A percentile compares a stretch with the other conserved stretches of the same genome.
These are phyloP conservation scores for Sanderia malayensis DNA, from an alignment of 30 jellyfish, hydroid and myxozoan species.

Conservation along the genomic window DNA sequence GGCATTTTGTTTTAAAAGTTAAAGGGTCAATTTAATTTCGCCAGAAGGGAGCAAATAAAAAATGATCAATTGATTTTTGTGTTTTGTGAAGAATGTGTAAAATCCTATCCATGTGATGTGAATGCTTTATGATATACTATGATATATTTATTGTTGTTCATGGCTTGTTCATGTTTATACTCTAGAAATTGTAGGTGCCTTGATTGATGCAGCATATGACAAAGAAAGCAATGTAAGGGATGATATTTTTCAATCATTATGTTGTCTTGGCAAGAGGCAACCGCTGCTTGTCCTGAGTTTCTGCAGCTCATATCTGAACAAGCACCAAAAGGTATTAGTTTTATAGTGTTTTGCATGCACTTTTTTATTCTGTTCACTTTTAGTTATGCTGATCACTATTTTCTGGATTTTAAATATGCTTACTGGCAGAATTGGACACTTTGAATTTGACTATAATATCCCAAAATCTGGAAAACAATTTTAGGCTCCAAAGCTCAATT, in stretches of 20 bases:
- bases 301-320: conserved; percentile 65
- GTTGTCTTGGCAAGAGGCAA: conserved; percentile 75
- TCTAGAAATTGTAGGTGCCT: conserved; percentile 74
- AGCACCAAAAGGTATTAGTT: conserved; percentile 94
- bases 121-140: not conserved
- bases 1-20: not conserved
- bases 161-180: not conserved
- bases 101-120: not conserved
- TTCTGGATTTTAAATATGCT: too few species aligned
- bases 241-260: conserved; percentile 66
- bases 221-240: conserved; percentile 78
- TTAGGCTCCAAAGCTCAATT: too few species aligned
- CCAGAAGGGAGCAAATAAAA: not conserved
- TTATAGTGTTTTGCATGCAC: too few species aligned
- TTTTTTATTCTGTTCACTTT: too few species aligned
- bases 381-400: too few species aligned
- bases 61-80: not conserved
- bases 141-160: too few species aligned
- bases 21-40: not conserved
- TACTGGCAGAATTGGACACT: too few species aligned
- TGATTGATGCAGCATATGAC: conserved; percentile 94
- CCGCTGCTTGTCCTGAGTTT: conserved; percentile 85
- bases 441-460: too few species aligned
- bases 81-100: not conserved
- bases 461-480: too few species aligned